Percentiles rank a stretch among this genome's conserved stretches.
Conservation (phyloP, 2,797 vertebrate species). For the Lagocephalus sceleratus region DNA sequence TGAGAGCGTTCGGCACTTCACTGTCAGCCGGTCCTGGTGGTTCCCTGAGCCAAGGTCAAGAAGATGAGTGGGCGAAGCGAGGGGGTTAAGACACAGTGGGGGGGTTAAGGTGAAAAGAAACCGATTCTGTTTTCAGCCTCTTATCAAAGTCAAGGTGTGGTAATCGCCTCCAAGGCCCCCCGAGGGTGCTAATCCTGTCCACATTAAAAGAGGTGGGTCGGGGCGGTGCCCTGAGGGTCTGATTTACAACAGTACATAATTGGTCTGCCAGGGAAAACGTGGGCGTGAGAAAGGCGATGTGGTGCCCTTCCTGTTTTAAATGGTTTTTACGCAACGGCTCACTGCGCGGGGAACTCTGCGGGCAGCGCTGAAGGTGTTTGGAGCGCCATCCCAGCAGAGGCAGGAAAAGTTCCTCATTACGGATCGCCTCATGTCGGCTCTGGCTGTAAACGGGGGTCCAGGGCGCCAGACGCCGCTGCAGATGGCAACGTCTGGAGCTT, state of each 20-base stretch:
- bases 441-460: conserved; percentile 7
- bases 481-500: conserved; percentile 26
- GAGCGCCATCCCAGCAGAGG: conserved; percentile 16
- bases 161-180: conserved; percentile 7
- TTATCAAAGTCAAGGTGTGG: conserved; percentile 3
- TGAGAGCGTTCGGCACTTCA: conserved; percentile 54
- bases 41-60: conserved; percentile 50
- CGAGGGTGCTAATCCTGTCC: conserved; percentile 10
- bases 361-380: conserved; percentile 27
- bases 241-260: too few relatives aligned
- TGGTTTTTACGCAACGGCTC: conserved; percentile 34
- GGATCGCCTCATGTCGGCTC: conserved; percentile 7
- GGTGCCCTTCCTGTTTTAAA: conserved; percentile 42
- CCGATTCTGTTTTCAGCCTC: too few relatives aligned
- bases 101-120: too few relatives aligned
- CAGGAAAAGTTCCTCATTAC: background rate
- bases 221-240: conserved; percentile 16
- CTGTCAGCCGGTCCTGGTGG: conserved; percentile 53
- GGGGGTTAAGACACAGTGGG: too few relatives aligned
- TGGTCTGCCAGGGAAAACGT: conserved; percentile 16
- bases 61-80: conserved; percentile 28
- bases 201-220: conserved; percentile 15
- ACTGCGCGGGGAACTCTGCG: conserved; percentile 8
- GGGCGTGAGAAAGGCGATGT: conserved; percentile 16
- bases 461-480: conserved; percentile 25